Conservation (phyloP, 2,113 vertebrate genomes). For the Campylomormyrus tamandua region DNA sequence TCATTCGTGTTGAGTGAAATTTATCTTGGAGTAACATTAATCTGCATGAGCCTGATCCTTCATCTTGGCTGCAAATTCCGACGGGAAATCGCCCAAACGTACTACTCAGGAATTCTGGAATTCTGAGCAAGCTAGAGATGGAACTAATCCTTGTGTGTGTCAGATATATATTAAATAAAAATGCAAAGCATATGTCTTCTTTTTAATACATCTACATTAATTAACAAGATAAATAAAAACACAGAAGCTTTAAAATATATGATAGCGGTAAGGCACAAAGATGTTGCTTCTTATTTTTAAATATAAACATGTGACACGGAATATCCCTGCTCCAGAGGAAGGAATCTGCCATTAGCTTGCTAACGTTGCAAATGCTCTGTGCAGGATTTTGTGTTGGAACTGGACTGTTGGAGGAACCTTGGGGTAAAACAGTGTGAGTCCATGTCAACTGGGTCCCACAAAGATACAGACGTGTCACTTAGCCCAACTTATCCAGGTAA, state of each 20-base stretch:
- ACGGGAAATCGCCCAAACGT: slow-evolving; percentile 48
- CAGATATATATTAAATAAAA: slow-evolving; percentile 46
- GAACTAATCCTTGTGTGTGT: not conserved
- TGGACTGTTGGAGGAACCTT: not conserved
- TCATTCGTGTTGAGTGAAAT: slow-evolving; percentile 38
- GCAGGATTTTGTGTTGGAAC: not conserved
- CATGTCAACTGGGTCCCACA: not conserved
- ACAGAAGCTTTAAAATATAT: not conserved
- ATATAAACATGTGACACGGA: not conserved
- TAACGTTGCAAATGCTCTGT: not conserved
- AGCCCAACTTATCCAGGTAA: not conserved
- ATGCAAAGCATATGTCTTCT: slow-evolving; percentile 36
- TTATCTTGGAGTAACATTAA: slow-evolving; percentile 51
- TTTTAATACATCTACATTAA: not conserved
- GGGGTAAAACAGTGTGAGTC: not conserved
- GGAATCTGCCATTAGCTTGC: not conserved
- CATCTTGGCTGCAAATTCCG: slow-evolving; percentile 38
- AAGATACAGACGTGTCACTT: not conserved
- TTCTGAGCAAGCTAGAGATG: not conserved
- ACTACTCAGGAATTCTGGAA: not conserved
- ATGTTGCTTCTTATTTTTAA: not conserved
- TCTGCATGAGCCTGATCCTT: slow-evolving; percentile 49
- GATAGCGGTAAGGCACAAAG: not conserved
- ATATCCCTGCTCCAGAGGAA: not conserved
- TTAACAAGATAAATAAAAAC: not conserved